phyloP scores from a whole-genome alignment of 2,797 vertebrate species.

The Xenentodon cancila region DNA sequence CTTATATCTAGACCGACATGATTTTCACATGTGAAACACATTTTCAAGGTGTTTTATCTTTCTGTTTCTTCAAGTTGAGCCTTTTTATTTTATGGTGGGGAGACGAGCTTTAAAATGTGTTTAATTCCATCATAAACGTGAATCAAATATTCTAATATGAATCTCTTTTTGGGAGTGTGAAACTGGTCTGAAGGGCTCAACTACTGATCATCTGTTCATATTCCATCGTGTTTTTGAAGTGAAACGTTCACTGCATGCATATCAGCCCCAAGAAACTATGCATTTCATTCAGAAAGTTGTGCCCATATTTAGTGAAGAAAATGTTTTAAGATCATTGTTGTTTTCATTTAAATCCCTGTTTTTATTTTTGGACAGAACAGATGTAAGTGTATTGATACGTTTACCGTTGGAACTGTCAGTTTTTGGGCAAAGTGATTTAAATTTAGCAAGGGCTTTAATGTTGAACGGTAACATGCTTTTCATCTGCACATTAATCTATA shows the following conservation, averaged over 20 bases:
- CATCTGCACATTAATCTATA: too few relatives aligned
- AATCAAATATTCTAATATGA: too few relatives aligned
- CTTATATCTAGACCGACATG: neutral
- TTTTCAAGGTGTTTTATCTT: neutral
- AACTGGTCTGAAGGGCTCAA: slow-evolving; percentile 67
- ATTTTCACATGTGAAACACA: neutral
- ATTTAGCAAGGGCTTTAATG: too few relatives aligned
- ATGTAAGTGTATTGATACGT: too few relatives aligned
- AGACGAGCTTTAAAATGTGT: neutral
- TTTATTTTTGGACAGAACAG: too few relatives aligned
- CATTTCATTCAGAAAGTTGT: slow-evolving; percentile 32
- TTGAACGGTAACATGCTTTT: too few relatives aligned
- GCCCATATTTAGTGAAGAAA: neutral
- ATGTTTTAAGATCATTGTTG: neutral
- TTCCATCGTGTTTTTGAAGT: slow-evolving; percentile 24
- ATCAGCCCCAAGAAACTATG: slow-evolving; percentile 34
- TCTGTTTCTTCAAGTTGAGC: too few relatives aligned
- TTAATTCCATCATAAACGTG: neutral
- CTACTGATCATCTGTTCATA: slow-evolving; percentile 25
- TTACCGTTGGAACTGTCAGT: too few relatives aligned
- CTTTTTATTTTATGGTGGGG: neutral
- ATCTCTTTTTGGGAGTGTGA: slow-evolving; percentile 8
- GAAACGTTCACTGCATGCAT: slow-evolving; percentile 29
- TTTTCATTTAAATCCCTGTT: too few relatives aligned
- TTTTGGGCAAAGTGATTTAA: too few relatives aligned